Base-by-base conservation (phyloP, 2,888 invertebrate genomes). In the Anorthoa munda region DNA sequence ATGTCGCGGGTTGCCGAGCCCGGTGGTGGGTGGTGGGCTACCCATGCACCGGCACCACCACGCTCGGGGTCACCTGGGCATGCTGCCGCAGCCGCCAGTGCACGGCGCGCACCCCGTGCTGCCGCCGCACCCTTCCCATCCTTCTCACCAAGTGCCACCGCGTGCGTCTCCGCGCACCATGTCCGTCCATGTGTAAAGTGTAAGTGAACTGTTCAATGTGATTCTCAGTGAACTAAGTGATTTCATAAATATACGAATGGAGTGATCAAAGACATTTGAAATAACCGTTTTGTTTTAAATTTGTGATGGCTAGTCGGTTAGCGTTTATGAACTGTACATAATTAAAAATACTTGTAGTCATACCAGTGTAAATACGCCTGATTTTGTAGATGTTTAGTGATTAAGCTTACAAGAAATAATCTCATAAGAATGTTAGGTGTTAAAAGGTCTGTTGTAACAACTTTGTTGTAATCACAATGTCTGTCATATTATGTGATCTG, bases 171-270 rank as follows among this genome's bases (percentile, higher is more conserved):
- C 97, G 61, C 97, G 98, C 86, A 97, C 97, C 68, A 97, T 98
- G 90, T 98, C 98, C 93, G 98, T 98, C 93, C 98, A 98, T 95
- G 98, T 98, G 93, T 98, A 95, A 88, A 79, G 87, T 87, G 81
- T 66, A 66, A 79, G 75, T 69, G 65, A 75, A 81, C 81, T 84
- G 79, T 82, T 81, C 69, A 80, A 88, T 69, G 64, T 87, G 88
- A 91, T 88, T 60, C 39, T 70, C 58, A 82, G 83, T 82, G 79
- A 78, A 79, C 73, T 23, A 72, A 80, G 87, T 87, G 86, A 84
- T 88, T 84, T 75, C 59, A 76, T 59, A 77, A 75, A 75, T 81
- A 77, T 79, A 67, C 72, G 65, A 86, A 82, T 86, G 79, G 81
- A 88, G 83, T 88, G 87, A 88, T 86, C 58, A 64, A 70, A 80